Base-by-base conservation (phyloP, 2,797 vertebrate genomes). In the Numenius phaeopus region DNA sequence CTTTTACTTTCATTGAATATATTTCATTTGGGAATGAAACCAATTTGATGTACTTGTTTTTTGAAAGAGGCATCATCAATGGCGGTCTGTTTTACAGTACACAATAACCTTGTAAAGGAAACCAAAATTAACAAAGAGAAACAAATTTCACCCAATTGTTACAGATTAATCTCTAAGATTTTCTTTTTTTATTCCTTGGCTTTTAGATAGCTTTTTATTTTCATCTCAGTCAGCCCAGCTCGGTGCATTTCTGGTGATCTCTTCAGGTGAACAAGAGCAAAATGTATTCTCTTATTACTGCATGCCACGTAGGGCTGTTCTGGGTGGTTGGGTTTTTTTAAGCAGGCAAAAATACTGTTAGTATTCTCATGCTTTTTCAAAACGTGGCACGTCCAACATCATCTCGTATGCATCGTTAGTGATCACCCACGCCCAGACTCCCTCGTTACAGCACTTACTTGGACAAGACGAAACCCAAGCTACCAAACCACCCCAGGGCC, bases 311-410 rank as follows among this genome's bases (percentile, higher is more conserved):
- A 92, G 90, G 87, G 39, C n/a, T 42, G 49, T 46, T 32, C 75
- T 20, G 5, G 6, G 30, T 30, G 30, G 18, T 26, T 40, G 0
- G 0, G 59, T 83, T 34, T 89, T 67, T 64, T 71, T n/a, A 87
- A 95, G 69, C 97, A 97, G 95, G 97, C 97, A 98, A 94, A 90
- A 93, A 83, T 93, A 76, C 34, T 82, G 78, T 95, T 91, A 94
- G 91, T 49, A 83, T 55, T 78, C 21, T 93, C 98, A 97, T 98
- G 98, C 98, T 97, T 84, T 93, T 90, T 93, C 94, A 92, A 83
- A 62, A 89, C 62, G 66, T 82, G 91, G 86, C 92, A 89, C 87
- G 89, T 96, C 69, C 75, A 97, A 75, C 69, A 89, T 80, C 87
- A 89, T 80, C 87, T 86, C 84, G 89, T 88, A 95, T 40, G 55